phyloP scores from a whole-genome alignment of 92 coral and sea anemone genomes.

The Meandrina meandrites region DNA sequence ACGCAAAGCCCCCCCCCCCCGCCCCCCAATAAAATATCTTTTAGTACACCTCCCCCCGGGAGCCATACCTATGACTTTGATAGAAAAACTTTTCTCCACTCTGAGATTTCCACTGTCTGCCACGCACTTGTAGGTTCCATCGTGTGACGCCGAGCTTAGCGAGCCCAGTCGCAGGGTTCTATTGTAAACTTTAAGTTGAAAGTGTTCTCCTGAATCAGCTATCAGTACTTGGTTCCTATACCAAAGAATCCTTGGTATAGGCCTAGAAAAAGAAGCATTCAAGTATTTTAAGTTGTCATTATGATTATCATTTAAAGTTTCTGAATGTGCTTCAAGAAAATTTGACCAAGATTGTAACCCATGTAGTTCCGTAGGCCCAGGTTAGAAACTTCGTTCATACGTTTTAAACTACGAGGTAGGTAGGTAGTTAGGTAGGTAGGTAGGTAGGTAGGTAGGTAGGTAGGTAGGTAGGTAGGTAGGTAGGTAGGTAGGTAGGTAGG shows the following conservation, averaged over 20 bases:
- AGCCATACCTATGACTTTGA: slow-evolving; percentile 40
- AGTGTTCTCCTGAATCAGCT: not conserved
- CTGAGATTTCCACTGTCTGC: not conserved
- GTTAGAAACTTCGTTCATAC: too few species aligned
- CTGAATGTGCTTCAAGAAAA: not conserved
- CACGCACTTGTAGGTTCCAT: slow-evolving; percentile 31
- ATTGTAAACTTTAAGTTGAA: not conserved
- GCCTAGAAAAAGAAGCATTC: slow-evolving; percentile 1
- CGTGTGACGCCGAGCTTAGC: slow-evolving; percentile 1
- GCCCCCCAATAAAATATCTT: too few species aligned
- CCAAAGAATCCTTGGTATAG: slow-evolving; percentile 29
- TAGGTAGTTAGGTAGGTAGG: too few species aligned
- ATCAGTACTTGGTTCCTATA: not conserved
- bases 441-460: too few species aligned
- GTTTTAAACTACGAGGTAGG: too few species aligned
- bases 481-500: too few species aligned
- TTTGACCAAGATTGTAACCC: too few species aligned
- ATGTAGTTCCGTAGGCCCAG: too few species aligned
- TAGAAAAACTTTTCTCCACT: not conserved
- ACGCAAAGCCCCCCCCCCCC: too few species aligned
- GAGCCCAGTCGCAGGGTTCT: slow-evolving; percentile 30
- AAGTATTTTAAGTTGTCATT: not conserved
- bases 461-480: too few species aligned
- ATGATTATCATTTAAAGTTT: too few species aligned
- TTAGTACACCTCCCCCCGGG: too few species aligned